phyloP scores from a whole-genome alignment of 2,797 vertebrate species.

The Microtus obscurus region DNA sequence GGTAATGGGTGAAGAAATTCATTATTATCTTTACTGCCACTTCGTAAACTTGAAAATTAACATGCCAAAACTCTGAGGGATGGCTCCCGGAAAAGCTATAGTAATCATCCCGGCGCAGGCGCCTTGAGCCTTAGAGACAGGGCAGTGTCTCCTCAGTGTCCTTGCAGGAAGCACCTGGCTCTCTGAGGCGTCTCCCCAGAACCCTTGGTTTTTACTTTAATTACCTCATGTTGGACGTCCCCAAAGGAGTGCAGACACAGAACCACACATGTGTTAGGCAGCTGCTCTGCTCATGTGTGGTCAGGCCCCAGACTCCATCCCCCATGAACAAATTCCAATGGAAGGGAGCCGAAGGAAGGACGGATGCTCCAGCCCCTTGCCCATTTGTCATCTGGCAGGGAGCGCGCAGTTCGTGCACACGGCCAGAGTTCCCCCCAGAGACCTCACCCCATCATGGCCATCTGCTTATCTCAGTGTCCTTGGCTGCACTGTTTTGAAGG shows the following conservation, averaged over 20 bases:
- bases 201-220: neutral
- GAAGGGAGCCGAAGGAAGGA: fast-evolving
- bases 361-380: fast-evolving
- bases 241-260: neutral
- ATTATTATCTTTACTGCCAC: slow-evolving; percentile 15
- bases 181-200: neutral
- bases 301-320: neutral
- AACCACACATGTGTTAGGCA: neutral
- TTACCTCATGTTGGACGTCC: neutral
- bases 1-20: slow-evolving; percentile 43
- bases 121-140: fast-evolving
- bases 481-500: fast-evolving
- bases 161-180: neutral
- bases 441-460: neutral
- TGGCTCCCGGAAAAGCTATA: neutral
- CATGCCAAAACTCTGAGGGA: slow-evolving; percentile 36
- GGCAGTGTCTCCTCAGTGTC: neutral
- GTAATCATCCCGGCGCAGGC: fast-evolving
- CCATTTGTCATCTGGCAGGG: neutral
- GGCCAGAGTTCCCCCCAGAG: neutral
- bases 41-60: slow-evolving; percentile 54
- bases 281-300: neutral
- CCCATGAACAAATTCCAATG: neutral
- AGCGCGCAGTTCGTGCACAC: fast-evolving
- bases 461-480: fast-evolving